Base-by-base conservation (phyloP, 1,140 invertebrate genomes). In the Phortica variegata region DNA sequence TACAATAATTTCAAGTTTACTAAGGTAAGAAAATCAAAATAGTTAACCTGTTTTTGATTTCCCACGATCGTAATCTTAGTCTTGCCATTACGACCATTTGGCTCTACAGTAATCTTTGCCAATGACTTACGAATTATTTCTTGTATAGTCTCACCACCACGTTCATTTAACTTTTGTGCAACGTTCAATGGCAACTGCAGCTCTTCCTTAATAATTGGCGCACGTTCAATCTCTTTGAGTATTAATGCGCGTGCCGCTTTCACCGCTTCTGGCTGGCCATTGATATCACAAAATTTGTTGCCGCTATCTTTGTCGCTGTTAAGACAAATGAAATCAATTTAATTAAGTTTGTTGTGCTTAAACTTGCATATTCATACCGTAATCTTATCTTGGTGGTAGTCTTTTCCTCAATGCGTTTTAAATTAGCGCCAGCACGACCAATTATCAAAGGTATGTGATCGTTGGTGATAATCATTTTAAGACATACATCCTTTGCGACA, bases 341-440 rank as follows among this genome's bases (percentile, higher is more conserved):
- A 31, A 20, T n/a, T 32, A 18, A 33, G 33, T 26, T 7, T 21
- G 32, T 15, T 17, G 12, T 16, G 76, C 50, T 72, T 78, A 59
- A 76, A 58, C 36, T 6, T 9, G 15, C 45, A n/a, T 21, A 29
- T 38, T 21, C 43, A 61, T 65, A 75, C 72, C 69, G 60, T 68
- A 90, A 89, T 62, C 82, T 81, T 37, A 93, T 86, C 53, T 77
- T 79, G 3, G 88, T 86, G 31, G 83, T 81, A 1, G 87, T 86
- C 54, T 82, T 82, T 36, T 83, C 77, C 68, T 91, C 83, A 57
- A 94, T 83, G 45, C 84, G 76, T 69, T 86, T 87, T 29, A 91
- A 82, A 53, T 82, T 83, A 9, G 75, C 73, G 6, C 88, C 88
- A 49, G 77, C 80, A 52, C 85, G 79, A 45, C 88, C 88, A 75